phyloP scores from a whole-genome alignment of 2,888 invertebrate species.

The Megalurothrips usitatus region DNA sequence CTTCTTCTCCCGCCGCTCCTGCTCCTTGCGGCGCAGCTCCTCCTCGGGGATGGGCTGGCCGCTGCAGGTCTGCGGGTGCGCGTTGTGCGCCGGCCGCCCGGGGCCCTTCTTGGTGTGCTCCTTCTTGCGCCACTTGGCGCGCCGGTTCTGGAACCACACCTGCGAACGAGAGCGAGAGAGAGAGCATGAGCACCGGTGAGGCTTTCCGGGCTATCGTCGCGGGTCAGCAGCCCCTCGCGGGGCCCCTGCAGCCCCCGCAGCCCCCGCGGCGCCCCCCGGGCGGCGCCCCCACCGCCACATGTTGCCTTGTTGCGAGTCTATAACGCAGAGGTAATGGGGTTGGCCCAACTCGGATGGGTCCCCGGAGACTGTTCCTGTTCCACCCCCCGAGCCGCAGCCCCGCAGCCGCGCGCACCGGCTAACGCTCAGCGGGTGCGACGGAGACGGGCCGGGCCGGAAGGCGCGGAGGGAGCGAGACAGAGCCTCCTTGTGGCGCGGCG shows the following conservation, averaged over 20 bases:
- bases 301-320: constrained; percentile 26
- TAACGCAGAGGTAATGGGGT: constrained; percentile 22
- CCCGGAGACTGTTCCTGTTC: constrained; percentile 29
- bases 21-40: constrained; percentile 77
- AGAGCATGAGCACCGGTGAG: too few relatives aligned
- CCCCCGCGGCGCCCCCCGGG: not conserved
- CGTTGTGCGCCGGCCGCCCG: constrained; percentile 96
- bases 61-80: constrained; percentile 94
- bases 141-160: constrained; percentile 99
- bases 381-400: not conserved
- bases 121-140: constrained; percentile 99
- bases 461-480: not conserved
- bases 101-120: constrained; percentile 99
- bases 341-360: constrained; percentile 32
- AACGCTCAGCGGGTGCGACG: not conserved
- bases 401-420: not conserved
- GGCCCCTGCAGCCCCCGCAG: not conserved
- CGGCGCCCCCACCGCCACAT: not conserved
- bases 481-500: not conserved
- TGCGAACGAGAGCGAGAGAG: constrained; percentile 46
- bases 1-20: constrained; percentile 85
- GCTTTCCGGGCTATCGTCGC: too few relatives aligned
- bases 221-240: not conserved
- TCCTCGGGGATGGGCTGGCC: constrained; percentile 95
- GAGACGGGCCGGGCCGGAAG: not conserved